Conservation (phyloP, 1,140 invertebrate species). For the Euura saliciscinereae region DNA sequence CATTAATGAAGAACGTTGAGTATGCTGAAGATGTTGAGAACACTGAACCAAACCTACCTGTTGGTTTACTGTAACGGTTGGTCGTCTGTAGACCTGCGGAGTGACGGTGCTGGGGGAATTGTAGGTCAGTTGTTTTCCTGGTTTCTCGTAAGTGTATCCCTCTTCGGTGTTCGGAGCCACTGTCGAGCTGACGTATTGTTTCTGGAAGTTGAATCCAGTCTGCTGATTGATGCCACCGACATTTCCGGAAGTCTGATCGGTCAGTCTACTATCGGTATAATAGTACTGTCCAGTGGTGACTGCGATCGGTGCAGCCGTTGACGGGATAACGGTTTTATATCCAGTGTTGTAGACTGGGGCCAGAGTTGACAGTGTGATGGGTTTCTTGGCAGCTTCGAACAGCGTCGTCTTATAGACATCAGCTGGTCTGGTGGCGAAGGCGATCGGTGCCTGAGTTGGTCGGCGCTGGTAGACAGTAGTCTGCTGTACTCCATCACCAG, state of each 20-base stretch:
- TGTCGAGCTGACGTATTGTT: slow-evolving; percentile 38
- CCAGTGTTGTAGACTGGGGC: slow-evolving; percentile 33
- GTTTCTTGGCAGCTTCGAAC: slow-evolving; percentile 35
- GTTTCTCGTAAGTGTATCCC: slow-evolving; percentile 26
- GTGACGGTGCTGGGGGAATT: slow-evolving; percentile 17
- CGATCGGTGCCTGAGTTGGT: slow-evolving; percentile 33
- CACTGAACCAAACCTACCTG: slow-evolving; percentile 19
- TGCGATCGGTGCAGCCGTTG: slow-evolving; percentile 31
- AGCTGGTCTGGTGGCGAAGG: slow-evolving; percentile 37
- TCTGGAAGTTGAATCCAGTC: slow-evolving; percentile 29
- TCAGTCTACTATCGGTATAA: slow-evolving; percentile 19
- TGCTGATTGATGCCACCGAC: slow-evolving; percentile 41
- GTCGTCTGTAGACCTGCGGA: not conserved
- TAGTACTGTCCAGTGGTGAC: slow-evolving; percentile 24
- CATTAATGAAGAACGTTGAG: slow-evolving; percentile 1
- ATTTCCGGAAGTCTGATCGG: slow-evolving; percentile 31
- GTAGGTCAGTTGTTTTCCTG: slow-evolving; percentile 36
- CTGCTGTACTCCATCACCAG: slow-evolving; percentile 12
- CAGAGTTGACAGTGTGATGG: slow-evolving; percentile 31
- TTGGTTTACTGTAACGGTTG: slow-evolving; percentile 7
- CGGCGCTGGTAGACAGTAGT: slow-evolving; percentile 17
- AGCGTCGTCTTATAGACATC: slow-evolving; percentile 39
- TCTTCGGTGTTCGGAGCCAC: slow-evolving; percentile 44
- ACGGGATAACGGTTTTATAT: slow-evolving; percentile 36
- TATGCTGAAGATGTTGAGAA: not conserved